phyloP scores from a whole-genome alignment of 2,113 vertebrate species.

The Corvus cornix region DNA sequence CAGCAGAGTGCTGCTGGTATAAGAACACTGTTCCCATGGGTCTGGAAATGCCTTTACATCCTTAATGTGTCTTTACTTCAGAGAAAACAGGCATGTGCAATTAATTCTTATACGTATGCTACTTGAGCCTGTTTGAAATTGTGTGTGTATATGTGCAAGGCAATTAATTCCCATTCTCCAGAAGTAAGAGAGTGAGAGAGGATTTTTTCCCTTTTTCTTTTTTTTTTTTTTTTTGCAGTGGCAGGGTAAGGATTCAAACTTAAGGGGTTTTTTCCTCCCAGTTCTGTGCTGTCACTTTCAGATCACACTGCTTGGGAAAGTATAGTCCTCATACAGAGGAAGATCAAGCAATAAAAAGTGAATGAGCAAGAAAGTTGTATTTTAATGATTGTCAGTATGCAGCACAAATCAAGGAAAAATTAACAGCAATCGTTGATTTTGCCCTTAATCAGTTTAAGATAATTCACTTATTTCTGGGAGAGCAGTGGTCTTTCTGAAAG shows the following conservation, averaged over 20 bases:
- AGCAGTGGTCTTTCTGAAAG: neutral
- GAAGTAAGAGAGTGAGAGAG: neutral
- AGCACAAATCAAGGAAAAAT: neutral
- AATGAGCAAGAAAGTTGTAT: neutral
- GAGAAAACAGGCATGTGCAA: neutral
- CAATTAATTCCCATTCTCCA: neutral
- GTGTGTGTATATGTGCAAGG: neutral
- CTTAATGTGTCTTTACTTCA: slow-evolving; percentile 31
- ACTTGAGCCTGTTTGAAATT: neutral
- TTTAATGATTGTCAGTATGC: neutral
- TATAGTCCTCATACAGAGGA: neutral
- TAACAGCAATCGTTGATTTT: neutral
- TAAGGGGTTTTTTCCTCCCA: neutral
- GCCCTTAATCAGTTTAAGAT: neutral
- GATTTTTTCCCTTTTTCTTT: neutral
- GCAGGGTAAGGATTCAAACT: neutral
- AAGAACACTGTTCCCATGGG: neutral
- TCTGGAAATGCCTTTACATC: slow-evolving; percentile 22
- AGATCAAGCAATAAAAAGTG: neutral
- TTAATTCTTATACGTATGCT: neutral
- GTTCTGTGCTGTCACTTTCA: neutral
- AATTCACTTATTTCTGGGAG: neutral
- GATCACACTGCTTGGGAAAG: neutral
- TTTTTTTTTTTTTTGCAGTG: neutral
- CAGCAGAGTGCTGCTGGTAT: neutral